Base-by-base conservation (phyloP, 2,113 vertebrate genomes). In the Glaucomys volans region DNA sequence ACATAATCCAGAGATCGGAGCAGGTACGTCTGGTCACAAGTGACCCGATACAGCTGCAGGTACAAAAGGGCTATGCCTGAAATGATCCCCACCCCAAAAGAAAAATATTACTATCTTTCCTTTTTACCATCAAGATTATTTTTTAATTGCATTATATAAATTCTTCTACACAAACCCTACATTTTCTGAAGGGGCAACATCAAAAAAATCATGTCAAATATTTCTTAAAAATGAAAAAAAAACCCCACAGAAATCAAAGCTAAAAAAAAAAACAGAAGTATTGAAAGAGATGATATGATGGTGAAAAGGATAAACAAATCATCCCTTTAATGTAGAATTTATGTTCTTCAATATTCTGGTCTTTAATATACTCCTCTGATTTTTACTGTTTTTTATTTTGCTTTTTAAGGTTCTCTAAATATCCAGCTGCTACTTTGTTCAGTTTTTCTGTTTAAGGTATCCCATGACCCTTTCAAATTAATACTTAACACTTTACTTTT, bases 1-100 rank as follows among this genome's bases (percentile, higher is more conserved):
- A 99, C 99, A 0, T 99, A 99, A 98, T 99, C 99, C 50, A 99
- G 98, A 9, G 99, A 99, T 11, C 99, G 98, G 84, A 99, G 99
- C 95, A 99, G 98, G 84, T 99, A 98, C 67, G 98, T 98, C 94
- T 98, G 98, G 52, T 99, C 99, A 2, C 96, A 54, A 0, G 99
- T 99, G 96, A 99, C 98, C 0, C 99, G 99, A 95, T 99, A 98
- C 91, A 99, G 97, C 95, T 99, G 99, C 88, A 99, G 98, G 97
- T 99, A 99, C 57, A 99, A 97, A 59, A 99, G 98, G 76, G 99
- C 99, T 90, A 99, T 99, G 64, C 99, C 99, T 99, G 89, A 87
- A 97, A 98, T 0, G 12, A 91, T 0, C 5, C 26, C 84, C 88
- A 0, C 5, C 5, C 75, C 94, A 54, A 79, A 95, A 96, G 20